Base-by-base conservation (phyloP, 53 echinoderm and acorn worm species). In the Arbacia lixula region DNA sequence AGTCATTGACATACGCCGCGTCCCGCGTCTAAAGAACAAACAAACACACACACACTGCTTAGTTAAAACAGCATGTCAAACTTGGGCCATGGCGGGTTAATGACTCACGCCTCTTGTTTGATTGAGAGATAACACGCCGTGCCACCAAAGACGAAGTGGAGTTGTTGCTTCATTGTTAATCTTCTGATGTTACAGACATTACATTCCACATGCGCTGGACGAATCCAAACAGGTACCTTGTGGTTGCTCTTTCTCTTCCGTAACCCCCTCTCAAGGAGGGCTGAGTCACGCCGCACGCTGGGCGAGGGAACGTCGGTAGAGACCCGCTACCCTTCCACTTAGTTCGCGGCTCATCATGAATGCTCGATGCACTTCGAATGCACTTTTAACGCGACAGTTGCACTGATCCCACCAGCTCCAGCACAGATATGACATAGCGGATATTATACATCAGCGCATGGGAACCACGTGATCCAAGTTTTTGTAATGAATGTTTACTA, bases 1-100 rank as follows among this genome's bases (percentile, higher is more conserved):
- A 57, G 77, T 57, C 77, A 77, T 56, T 77, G 56, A 57, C 77
- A 58, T 22, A 58, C 58, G 58, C 20, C 32, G 32, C n/a, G 74
- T 74, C 26, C 49, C 29, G 12, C 27, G 51, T 31, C 3, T 51
- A 74, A 42, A 53, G 52, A 31, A 49, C 4, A 69, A 12, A 27
- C 27, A 53, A 34, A 34, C 46, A 14, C n/a, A n/a, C n/a, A n/a
- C n/a, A 69, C 42, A 21, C 26, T 69, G 12, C n/a, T 14, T 66
- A 35, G 37, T 21, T 37, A 14, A 66, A 69, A 5, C 22, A 69
- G 25, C 43, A 1, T 39, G 69, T 43, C 21, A 41, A 33, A 43
- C 69, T 69, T 69, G 69, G 43, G 41, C 43, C 69, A 69, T n/a
- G 69, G 28, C 27, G n/a, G n/a, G n/a, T n/a, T n/a, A n/a, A n/a